Evolutionary conservation across 2,888 invertebrate genomes (phyloP), one percentile per base, ranked within the genome.

Genomic region (Teleiodes luculella): DNA sequence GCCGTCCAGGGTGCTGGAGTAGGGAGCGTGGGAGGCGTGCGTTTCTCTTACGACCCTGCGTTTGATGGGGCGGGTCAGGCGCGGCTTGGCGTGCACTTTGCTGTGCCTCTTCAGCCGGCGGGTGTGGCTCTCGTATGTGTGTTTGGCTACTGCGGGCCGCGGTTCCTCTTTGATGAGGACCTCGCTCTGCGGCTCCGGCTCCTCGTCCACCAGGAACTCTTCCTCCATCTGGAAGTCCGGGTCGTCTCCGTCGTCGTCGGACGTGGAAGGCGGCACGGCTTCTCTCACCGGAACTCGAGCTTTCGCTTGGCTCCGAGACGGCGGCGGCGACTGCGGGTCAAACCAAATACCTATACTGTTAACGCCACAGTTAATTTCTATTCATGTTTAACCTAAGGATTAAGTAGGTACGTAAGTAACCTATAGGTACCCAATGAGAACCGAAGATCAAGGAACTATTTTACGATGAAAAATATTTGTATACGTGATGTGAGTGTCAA

Each of bases 1-100:
- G 33, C 56, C 69, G 43, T 78, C 76, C 2, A 77, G 58, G 43
- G 54, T 62, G 3, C 56, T 66, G n/a, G 53, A 1, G n/a, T 24
- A 1, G 1, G 10, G 16, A 10, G 11, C 8, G 43, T 28, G 31
- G n/a, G n/a, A n/a, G n/a, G n/a, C 11, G 11, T 11, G 3, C 13
- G 4, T 2, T 16, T 56, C 58, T 37, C 47, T 58, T n/a, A 55
- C n/a, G 1, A 62, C n/a, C 36, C 59, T 60, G 6, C 55, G 63
- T 33, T 57, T 61, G 2, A 66, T 20, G 13, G 67, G 60, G 51
- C 65, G 66, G 24, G 60, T 68, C 0, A 74, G 54, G 54, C 46
- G 57, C 0, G 57, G 61, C 37, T 62, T 68, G 11, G 56, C 56
- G 10, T 16, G 16, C 11, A 10, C 28, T 13, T 37, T 11, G 8